These are phyloP conservation scores for Furcula furcula DNA, from an alignment of 2,888 invertebrate genomes.

Conservation along the genomic window DNA sequence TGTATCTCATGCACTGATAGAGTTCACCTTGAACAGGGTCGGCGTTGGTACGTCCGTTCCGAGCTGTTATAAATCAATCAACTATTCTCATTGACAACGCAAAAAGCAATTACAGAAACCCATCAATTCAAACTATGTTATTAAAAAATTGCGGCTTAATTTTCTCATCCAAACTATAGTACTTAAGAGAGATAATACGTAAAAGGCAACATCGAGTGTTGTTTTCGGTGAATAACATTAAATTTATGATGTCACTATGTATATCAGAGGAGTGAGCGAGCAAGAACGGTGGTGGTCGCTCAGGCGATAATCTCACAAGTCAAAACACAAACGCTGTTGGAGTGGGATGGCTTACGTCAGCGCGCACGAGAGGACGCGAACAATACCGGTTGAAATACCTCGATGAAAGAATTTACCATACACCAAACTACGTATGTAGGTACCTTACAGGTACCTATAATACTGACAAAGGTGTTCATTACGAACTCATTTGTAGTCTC, in stretches of 20 bases:
- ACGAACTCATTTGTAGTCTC: conserved; percentile 8
- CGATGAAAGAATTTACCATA: conserved; percentile 22
- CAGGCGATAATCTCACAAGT: conserved; percentile 61
- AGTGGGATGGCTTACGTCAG: conserved; percentile 65
- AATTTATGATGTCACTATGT: conserved; percentile 68
- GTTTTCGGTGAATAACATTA: conserved; percentile 42
- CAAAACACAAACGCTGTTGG: conserved; percentile 33
- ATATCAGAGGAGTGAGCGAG: conserved; percentile 51
- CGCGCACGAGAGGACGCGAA: conserved; percentile 29
- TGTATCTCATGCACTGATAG: conserved; percentile 32
- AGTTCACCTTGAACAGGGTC: conserved; percentile 67
- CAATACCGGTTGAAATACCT: conserved; percentile 26
- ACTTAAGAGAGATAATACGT: conserved; percentile 13
- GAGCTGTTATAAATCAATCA: conserved; percentile 7
- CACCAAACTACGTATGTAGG: conserved; percentile 4
- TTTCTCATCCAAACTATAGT: conserved; percentile 8
- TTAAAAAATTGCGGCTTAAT: too few relatives aligned
- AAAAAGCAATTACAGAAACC: too few relatives aligned
- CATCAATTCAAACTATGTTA: too few relatives aligned
- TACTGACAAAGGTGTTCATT: conserved; percentile 2
- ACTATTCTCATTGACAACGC: neutral
- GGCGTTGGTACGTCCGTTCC: conserved; percentile 52
- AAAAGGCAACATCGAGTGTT: conserved; percentile 31
- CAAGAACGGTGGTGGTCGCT: conserved; percentile 51
- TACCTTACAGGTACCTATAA: conserved; percentile 2